A percentile compares a stretch with the other conserved stretches of the same genome.
Conservation (phyloP, 2,797 vertebrate species). For the Enteromius mattozi region DNA sequence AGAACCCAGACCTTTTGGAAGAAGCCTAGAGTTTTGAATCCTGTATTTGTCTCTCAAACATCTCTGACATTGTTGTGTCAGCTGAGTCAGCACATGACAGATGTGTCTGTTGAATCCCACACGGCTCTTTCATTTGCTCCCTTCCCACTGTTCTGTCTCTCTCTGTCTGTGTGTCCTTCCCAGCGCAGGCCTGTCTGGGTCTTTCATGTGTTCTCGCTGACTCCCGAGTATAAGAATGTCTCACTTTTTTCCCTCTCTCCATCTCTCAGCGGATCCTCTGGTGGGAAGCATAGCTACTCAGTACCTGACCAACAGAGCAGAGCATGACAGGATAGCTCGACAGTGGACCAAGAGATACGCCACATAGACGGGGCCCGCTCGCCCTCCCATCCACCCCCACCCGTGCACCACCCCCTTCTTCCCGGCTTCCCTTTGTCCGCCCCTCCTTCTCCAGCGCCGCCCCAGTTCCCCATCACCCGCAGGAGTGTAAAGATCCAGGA, state of each 20-base stretch:
- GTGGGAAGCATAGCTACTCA: constrained; percentile 94
- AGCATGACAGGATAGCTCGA: constrained; percentile 95
- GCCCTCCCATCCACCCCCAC: background rate
- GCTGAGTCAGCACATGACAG: constrained; percentile 46
- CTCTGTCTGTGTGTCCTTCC: background rate
- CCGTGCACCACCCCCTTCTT: background rate
- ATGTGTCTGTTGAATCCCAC: constrained; percentile 15
- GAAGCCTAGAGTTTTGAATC: constrained; percentile 41
- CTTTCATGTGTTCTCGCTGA: background rate
- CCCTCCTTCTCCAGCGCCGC: background rate
- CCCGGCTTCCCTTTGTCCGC: constrained; percentile 19
- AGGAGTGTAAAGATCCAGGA: constrained; percentile 83
- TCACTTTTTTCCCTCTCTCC: constrained; percentile 2
- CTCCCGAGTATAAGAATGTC: constrained; percentile 26
- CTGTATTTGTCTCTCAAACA: constrained; percentile 24
- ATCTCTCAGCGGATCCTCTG: constrained; percentile 85
- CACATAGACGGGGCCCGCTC: constrained; percentile 79
- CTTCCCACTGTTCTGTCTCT: constrained; percentile 2
- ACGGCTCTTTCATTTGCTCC: constrained; percentile 29
- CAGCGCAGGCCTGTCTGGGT: background rate
- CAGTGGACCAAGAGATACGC: constrained; percentile 96
- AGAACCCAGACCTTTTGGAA: background rate
- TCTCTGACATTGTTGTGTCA: constrained; percentile 25
- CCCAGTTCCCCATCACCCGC: constrained; percentile 63
- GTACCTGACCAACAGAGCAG: constrained; percentile 94